Conservation (phyloP, 2,113 vertebrate genomes). For the Gallinago jamesoni region DNA sequence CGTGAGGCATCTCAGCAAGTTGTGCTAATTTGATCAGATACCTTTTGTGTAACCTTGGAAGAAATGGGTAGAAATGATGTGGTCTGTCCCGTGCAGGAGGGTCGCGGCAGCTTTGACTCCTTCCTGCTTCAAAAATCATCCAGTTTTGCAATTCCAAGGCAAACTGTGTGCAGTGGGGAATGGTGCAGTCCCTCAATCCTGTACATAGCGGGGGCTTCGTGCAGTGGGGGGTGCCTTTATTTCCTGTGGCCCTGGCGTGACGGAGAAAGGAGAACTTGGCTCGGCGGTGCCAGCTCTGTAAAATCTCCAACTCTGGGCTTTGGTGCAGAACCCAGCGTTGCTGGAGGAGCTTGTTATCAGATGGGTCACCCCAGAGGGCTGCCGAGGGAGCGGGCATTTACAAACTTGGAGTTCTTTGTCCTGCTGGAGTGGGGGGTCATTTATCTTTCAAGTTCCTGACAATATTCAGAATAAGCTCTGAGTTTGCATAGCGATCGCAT, state of each 20-base stretch:
- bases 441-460: not conserved
- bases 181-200: not conserved
- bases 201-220: not conserved
- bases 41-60: not conserved
- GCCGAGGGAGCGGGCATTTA: rapidly evolving
- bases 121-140: not conserved
- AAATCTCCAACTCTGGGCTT: not conserved
- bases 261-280: not conserved
- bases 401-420: not conserved
- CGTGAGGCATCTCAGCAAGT: not conserved
- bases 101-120: not conserved
- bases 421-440: not conserved
- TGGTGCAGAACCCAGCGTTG: not conserved
- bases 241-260: not conserved
- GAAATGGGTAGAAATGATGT: not conserved
- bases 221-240: not conserved
- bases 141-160: rapidly evolving
- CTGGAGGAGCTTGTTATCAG: not conserved
- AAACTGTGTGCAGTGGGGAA: not conserved
- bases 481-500: not conserved
- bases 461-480: not conserved
- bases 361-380: not conserved
- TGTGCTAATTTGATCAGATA: not conserved
- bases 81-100: not conserved
- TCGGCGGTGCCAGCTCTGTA: not conserved